These are phyloP conservation scores for Benthochromis sp. DNA, from an alignment of 2,113 vertebrate species.

Conservation along the genomic window DNA sequence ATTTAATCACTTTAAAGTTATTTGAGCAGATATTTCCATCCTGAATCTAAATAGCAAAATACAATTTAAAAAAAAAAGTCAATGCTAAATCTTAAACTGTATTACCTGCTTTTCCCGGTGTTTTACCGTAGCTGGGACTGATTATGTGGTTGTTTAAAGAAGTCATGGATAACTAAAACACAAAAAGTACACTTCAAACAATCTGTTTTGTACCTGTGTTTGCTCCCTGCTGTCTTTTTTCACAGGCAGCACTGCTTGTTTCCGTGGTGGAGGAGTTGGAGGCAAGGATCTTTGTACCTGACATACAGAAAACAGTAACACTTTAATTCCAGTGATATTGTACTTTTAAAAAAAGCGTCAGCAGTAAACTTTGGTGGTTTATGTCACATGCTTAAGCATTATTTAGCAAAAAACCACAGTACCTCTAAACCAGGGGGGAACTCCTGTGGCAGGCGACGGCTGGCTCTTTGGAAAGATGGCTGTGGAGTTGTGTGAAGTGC, in stretches of 20 bases:
- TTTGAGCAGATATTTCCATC: neutral
- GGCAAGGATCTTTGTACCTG: neutral
- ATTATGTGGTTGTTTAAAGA: neutral
- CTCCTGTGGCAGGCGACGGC: neutral
- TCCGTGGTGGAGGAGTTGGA: neutral
- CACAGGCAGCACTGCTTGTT: neutral
- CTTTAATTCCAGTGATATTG: neutral
- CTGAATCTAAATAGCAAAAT: neutral
- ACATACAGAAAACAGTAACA: neutral
- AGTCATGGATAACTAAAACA: neutral
- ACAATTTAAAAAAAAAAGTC: fast-evolving
- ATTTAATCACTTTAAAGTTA: neutral
- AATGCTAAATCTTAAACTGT: neutral
- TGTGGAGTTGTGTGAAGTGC: neutral
- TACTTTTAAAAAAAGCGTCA: fast-evolving
- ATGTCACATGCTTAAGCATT: neutral
- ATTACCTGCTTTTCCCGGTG: fast-evolving
- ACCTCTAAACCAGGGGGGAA: neutral
- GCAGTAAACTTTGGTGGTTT: neutral
- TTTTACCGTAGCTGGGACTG: neutral
- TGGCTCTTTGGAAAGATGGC: neutral
- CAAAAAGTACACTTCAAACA: neutral
- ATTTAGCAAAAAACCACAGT: neutral
- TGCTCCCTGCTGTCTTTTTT: neutral
- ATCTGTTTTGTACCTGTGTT: neutral